Base-by-base conservation (phyloP, 2,113 vertebrate genomes). In the Leptosomus discolor region DNA sequence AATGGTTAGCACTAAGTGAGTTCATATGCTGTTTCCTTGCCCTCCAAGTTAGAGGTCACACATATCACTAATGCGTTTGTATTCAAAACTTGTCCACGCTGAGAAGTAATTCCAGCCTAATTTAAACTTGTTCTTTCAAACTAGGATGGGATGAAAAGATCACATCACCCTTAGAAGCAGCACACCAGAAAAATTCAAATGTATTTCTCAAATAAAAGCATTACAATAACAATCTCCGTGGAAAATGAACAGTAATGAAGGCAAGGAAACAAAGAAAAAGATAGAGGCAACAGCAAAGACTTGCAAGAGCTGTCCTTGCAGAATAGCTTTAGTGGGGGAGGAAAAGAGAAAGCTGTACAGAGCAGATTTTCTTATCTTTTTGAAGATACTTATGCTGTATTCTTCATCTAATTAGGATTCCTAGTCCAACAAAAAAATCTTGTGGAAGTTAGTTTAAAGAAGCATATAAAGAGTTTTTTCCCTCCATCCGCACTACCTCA, bases 101-200 rank as follows among this genome's bases (percentile, higher is more conserved):
- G 61, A 82, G 57, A 92, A 95, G 27, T 88, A 96, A 93, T 82
- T 85, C 56, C 61, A 91, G 61, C 15, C 56, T 71, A 74, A 91
- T 70, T 89, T 94, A 80, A 91, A 86, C 64, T 37, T 81, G 46
- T 53, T 86, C 76, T 95, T 87, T 95, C 64, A 70, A 87, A 91
- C 50, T 19, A 18, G 0, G 58, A 92, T 65, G 45, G 29, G 64
- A 53, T 77, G 15, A 86, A 79, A 76, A 89, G 45, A 92, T 15
- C 53, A 46, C 34, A 88, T 71, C 61, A 71, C 16, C 45, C 48
- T 88, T 11, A 90, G 53, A 92, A 87, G 77, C 1, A 61, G 27
- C n/a, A 61, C 11, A 92, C 4, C 53, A 83, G 75, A 92, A 88
- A 88, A 94, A 80, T 15, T 65, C 39, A 53, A 76, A 85, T 43